phyloP scores from a whole-genome alignment of 2,888 invertebrate species.

The Epirrita christyi region DNA sequence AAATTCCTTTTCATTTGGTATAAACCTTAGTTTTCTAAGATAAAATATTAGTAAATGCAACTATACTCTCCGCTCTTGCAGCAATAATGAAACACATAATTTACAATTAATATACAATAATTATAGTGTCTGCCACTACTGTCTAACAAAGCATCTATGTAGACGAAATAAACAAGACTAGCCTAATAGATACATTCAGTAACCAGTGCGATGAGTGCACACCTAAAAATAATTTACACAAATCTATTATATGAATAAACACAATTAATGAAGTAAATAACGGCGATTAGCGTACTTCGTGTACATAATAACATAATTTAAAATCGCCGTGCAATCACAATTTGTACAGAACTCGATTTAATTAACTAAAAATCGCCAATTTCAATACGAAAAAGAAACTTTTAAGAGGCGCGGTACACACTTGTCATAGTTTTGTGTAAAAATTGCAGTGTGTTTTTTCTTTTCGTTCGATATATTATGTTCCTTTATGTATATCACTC shows the following conservation, averaged over 20 bases:
- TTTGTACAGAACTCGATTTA: slow-evolving; percentile 48
- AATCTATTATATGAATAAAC: slow-evolving; percentile 49
- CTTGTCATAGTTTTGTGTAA: slow-evolving; percentile 76
- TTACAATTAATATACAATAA: slow-evolving; percentile 73
- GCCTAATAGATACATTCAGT: slow-evolving; percentile 45
- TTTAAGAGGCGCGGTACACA: slow-evolving; percentile 55
- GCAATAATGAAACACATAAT: slow-evolving; percentile 67
- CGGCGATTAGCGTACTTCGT: slow-evolving; percentile 29
- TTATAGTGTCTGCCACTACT: slow-evolving; percentile 43
- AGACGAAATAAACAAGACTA: slow-evolving; percentile 43
- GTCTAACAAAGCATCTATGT: slow-evolving; percentile 36
- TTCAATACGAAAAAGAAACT: slow-evolving; percentile 34
- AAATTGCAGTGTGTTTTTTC: slow-evolving; percentile 72
- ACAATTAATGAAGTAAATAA: slow-evolving; percentile 42
- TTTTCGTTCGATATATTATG: slow-evolving; percentile 46
- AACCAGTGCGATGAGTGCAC: slow-evolving; percentile 41
- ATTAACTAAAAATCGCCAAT: slow-evolving; percentile 28
- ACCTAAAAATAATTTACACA: slow-evolving; percentile 50
- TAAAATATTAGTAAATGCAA: slow-evolving; percentile 84
- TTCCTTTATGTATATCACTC: slow-evolving; percentile 51
- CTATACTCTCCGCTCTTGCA: slow-evolving; percentile 64
- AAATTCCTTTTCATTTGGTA: slow-evolving; percentile 75
- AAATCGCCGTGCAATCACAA: slow-evolving; percentile 37
- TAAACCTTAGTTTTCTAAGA: slow-evolving; percentile 74
- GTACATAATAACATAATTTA: slow-evolving; percentile 23